phyloP scores from a whole-genome alignment of 2,888 invertebrate genomes.

The Suillia variegata region DNA sequence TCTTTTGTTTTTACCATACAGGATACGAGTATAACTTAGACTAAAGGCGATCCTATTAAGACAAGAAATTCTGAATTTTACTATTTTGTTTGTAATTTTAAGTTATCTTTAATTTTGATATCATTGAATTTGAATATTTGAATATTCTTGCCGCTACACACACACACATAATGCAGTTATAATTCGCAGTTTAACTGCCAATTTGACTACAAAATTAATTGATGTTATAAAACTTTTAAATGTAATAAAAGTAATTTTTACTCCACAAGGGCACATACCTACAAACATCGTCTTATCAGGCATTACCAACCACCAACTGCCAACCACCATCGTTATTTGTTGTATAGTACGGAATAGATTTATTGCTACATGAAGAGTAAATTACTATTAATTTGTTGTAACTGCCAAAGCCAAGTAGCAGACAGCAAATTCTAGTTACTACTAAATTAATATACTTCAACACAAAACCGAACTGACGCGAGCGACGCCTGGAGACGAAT shows the following conservation, averaged over 20 bases:
- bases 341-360: not conserved
- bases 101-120: no score
- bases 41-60: not conserved
- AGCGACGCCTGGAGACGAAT: constrained; percentile 11
- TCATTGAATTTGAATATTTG: no score
- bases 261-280: no score
- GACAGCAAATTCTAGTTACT: not conserved
- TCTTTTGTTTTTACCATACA: no score
- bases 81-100: not conserved
- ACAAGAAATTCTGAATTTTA: not conserved
- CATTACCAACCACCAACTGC: no score
- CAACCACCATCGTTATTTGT: no score
- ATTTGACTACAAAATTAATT: no score
- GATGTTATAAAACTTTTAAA: no score
- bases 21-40: not conserved
- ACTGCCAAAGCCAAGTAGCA: not conserved
- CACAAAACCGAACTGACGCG: constrained; percentile 5
- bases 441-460: not conserved
- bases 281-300: no score
- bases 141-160: not conserved
- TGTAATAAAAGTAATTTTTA: no score
- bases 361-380: not conserved
- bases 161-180: no score
- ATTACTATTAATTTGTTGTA: not conserved
- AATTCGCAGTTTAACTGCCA: no score